Evolutionary conservation across 2,113 vertebrate species (phyloP).

Genomic region (Paralichthys olivaceus): DNA sequence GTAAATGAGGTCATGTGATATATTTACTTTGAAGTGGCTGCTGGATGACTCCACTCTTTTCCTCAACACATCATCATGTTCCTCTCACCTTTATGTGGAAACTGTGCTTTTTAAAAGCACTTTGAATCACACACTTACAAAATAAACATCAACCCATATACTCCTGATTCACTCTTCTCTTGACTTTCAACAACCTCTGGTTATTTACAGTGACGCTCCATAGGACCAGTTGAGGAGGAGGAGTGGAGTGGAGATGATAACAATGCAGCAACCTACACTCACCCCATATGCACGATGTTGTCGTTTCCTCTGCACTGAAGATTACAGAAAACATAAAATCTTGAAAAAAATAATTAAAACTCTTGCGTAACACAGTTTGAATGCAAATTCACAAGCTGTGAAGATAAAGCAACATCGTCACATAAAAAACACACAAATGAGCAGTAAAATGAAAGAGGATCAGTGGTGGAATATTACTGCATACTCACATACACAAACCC

Average conservation of each 20-base stretch:
- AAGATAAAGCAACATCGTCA: neutral
- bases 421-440: neutral
- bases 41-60: constrained; percentile 4
- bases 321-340: neutral
- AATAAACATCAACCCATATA: neutral
- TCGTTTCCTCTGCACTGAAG: too few species aligned
- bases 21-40: neutral
- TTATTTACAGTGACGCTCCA: neutral
- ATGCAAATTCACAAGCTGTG: constrained; percentile 13
- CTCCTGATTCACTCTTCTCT: neutral
- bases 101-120: constrained; percentile 2
- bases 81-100: constrained; percentile 8
- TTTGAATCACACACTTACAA: neutral
- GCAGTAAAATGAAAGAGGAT: neutral
- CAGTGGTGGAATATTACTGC: too few species aligned
- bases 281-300: too few species aligned
- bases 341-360: neutral
- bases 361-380: constrained; percentile 10
- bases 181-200: neutral
- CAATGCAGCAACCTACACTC: too few species aligned
- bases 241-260: neutral
- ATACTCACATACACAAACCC: too few species aligned
- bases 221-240: neutral
- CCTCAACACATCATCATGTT: neutral
- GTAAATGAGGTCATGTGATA: constrained; percentile 22